Conservation (phyloP, 2,113 vertebrate genomes). For the Ancistrus triradiatus region DNA sequence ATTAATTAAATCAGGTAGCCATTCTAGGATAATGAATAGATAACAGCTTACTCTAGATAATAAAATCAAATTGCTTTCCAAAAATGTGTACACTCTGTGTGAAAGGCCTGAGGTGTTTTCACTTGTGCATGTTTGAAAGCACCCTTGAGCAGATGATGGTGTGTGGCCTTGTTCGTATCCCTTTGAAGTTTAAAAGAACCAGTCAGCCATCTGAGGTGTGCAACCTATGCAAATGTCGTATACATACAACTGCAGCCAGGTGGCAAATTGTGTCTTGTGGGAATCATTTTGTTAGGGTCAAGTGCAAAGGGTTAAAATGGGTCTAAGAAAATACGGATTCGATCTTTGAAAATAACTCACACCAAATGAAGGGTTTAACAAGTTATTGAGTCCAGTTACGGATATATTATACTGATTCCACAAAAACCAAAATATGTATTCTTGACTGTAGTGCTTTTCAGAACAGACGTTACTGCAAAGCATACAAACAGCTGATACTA, state of each 20-base stretch:
- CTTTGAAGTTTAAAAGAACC: conserved; percentile 4
- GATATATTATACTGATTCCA: too few species aligned
- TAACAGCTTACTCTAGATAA: background rate
- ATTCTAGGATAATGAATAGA: conserved; percentile 17
- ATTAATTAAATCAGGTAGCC: conserved; percentile 20
- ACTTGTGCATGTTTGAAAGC: background rate
- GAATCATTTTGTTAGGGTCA: background rate
- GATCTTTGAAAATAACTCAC: too few species aligned
- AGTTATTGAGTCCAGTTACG: too few species aligned
- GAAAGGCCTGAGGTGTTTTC: background rate
- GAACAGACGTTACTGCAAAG: too few species aligned
- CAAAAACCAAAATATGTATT: too few species aligned
- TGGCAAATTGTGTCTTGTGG: background rate
- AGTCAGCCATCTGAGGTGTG: background rate
- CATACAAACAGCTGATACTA: too few species aligned
- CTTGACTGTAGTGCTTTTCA: too few species aligned
- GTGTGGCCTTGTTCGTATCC: conserved; percentile 2
- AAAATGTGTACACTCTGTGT: background rate
- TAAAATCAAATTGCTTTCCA: conserved; percentile 15
- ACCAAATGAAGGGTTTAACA: too few species aligned
- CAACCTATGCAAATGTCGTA: background rate
- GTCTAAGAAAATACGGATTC: background rate
- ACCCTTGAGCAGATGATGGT: background rate
- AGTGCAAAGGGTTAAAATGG: too few species aligned
- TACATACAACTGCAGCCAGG: background rate